These are phyloP conservation scores for Oxystoma pomonae DNA, from an alignment of 2,888 invertebrate species.

Conservation along the genomic window DNA sequence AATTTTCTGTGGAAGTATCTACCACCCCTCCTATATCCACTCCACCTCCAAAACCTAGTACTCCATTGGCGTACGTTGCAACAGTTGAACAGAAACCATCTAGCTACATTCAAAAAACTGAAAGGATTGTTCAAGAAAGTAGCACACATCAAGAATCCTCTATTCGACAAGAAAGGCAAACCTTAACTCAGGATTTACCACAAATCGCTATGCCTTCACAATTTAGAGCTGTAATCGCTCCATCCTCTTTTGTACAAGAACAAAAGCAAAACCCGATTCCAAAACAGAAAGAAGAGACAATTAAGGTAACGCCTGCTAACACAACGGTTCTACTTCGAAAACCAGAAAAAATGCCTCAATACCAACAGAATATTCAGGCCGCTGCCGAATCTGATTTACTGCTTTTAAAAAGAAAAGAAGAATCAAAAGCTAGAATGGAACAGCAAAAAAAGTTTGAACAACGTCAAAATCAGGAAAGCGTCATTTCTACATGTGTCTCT, in stretches of 20 bases:
- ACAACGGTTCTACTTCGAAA: conserved; percentile 49
- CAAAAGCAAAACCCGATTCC: conserved; percentile 13
- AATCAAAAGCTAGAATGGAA: conserved; percentile 31
- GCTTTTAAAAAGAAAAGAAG: conserved; percentile 33
- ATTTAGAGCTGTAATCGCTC: neutral
- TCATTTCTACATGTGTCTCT: neutral
- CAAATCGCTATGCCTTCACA: neutral
- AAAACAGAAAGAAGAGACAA: conserved; percentile 37
- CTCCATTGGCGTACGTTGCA: conserved; percentile 26
- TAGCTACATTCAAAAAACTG: conserved; percentile 22
- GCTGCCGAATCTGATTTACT: conserved; percentile 36
- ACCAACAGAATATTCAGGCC: conserved; percentile 57
- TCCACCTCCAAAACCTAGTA: conserved; percentile 28
- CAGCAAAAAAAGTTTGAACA: conserved; percentile 23
- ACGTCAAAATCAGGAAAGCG: conserved; percentile 8
- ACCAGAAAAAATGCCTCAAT: conserved; percentile 60
- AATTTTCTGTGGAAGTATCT: conserved; percentile 36
- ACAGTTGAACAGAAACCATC: conserved; percentile 30
- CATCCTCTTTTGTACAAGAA: neutral
- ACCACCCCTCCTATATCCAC: conserved; percentile 36
- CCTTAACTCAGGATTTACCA: conserved; percentile 1
- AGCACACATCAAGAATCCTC: conserved; percentile 21
- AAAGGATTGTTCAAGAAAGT: conserved; percentile 35
- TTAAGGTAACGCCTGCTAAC: conserved; percentile 37
- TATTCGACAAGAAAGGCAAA: conserved; percentile 21